phyloP scores from a whole-genome alignment of 2,888 invertebrate species.

The Dryomyza anilis region DNA sequence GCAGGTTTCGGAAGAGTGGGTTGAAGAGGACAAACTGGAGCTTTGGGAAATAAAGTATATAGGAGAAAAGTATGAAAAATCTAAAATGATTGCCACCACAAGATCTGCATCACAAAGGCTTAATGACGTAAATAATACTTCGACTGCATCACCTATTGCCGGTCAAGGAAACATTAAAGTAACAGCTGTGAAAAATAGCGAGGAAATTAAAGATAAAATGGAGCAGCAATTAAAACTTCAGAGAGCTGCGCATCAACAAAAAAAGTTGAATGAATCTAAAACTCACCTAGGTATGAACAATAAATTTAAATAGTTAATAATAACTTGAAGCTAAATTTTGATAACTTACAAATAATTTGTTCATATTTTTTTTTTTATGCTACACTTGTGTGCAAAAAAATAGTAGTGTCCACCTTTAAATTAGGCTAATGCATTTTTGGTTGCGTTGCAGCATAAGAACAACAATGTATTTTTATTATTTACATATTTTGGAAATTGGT shows the following conservation, averaged over 20 bases:
- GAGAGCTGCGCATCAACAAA: slow-evolving; percentile 87
- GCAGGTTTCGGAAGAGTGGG: slow-evolving; percentile 94
- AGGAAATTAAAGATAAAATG: slow-evolving; percentile 87
- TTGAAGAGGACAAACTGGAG: slow-evolving; percentile 93
- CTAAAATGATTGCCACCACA: slow-evolving; percentile 46
- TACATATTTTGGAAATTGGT: too few relatives aligned
- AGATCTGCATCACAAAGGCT: slow-evolving; percentile 73
- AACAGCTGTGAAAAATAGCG: slow-evolving; percentile 61
- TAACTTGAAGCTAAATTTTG: too few relatives aligned
- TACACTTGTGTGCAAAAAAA: too few relatives aligned
- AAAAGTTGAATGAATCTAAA: slow-evolving; percentile 71
- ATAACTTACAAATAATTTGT: too few relatives aligned
- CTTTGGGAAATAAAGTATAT: slow-evolving; percentile 96
- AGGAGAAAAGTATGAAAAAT: slow-evolving; percentile 79
- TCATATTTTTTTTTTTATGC: too few relatives aligned
- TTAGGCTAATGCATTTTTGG: too few relatives aligned
- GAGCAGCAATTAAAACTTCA: slow-evolving; percentile 89
- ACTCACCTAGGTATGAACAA: slow-evolving; percentile 52
- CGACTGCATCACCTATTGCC: slow-evolving; percentile 43
- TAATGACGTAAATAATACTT: slow-evolving; percentile 53
- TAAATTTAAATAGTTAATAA: background rate
- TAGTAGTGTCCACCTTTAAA: too few relatives aligned
- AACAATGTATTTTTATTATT: too few relatives aligned
- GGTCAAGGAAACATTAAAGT: slow-evolving; percentile 44
- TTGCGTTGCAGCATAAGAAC: too few relatives aligned